phyloP scores from a whole-genome alignment of 2,113 vertebrate genomes.

The Pedetes capensis region DNA sequence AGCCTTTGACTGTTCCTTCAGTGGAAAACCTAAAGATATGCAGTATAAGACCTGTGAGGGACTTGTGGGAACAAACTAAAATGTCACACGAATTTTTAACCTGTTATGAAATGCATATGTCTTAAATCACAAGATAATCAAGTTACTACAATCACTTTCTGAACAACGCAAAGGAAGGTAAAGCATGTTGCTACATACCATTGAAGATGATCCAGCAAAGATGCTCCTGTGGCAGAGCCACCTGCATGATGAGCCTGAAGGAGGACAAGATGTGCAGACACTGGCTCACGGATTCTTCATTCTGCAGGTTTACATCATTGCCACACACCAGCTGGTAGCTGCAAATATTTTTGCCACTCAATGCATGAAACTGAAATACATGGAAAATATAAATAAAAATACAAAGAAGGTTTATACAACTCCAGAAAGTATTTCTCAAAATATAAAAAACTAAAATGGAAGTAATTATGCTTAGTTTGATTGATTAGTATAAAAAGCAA shows the following conservation, averaged over 20 bases:
- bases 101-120: not conserved
- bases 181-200: slow-evolving; percentile 76
- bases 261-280: slow-evolving; percentile 87
- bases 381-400: slow-evolving; percentile 23
- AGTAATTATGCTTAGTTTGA: not conserved
- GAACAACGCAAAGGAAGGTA: not conserved
- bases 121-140: slow-evolving; percentile 10
- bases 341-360: slow-evolving; percentile 85
- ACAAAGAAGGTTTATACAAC: not conserved
- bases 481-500: not conserved
- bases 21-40: not conserved
- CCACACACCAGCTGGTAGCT: slow-evolving; percentile 86
- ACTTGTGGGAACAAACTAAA: not conserved
- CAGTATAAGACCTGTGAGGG: not conserved
- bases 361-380: slow-evolving; percentile 87
- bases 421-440: slow-evolving; percentile 32
- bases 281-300: slow-evolving; percentile 82
- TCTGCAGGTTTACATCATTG: slow-evolving; percentile 79
- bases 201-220: slow-evolving; percentile 91
- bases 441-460: slow-evolving; percentile 36
- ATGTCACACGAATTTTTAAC: not conserved
- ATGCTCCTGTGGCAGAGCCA: slow-evolving; percentile 85
- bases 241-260: slow-evolving; percentile 86
- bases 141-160: not conserved
- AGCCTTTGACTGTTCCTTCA: not conserved